Percentiles rank a stretch among this genome's conserved stretches.
These are phyloP conservation scores for Ophiothrix spiculata DNA, from an alignment of 35 echinoderm and acorn worm genomes.

Conservation along the genomic window DNA sequence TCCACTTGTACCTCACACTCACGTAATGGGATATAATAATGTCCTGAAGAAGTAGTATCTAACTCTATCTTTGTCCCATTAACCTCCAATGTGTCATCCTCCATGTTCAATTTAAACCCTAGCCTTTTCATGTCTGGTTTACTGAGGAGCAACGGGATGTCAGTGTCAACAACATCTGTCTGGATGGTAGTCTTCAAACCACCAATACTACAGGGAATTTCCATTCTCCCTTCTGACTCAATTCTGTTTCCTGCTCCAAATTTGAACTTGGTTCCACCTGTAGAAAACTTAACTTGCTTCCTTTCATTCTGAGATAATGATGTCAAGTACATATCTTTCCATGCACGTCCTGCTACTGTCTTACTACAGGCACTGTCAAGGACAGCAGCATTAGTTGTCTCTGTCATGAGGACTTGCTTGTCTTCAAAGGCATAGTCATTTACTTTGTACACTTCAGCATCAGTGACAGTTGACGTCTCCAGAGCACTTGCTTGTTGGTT, in stretches of 20 bases:
- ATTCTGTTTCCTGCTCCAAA: conserved; percentile 39
- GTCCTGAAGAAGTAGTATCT: conserved; percentile 25
- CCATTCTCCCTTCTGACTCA: conserved; percentile 11
- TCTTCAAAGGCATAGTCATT: conserved; percentile 20
- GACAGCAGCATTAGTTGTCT: conserved; percentile 12
- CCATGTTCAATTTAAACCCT: conserved; percentile 41
- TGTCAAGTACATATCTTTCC: conserved; percentile 2
- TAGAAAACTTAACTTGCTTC: conserved; percentile 8
- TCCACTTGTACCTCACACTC: conserved; percentile 27
- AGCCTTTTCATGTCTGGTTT: conserved; percentile 40
- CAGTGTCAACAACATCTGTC: conserved; percentile 45
- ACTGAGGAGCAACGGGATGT: conserved; percentile 37
- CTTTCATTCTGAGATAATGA: conserved; percentile 26
- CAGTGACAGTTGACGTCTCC: background rate
- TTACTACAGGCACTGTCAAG: conserved; percentile 18
- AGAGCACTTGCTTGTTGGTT: background rate
- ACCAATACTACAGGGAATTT: conserved; percentile 34
- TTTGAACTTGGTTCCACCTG: conserved; percentile 31
- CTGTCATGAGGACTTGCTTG: conserved; percentile 20
- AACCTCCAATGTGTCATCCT: conserved; percentile 29
- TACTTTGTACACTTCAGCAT: conserved; percentile 24
- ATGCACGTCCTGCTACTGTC: conserved; percentile 21
- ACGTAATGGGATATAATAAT: conserved; percentile 16
- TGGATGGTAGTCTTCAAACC: conserved; percentile 1
- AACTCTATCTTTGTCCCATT: conserved; percentile 41